Conservation (phyloP, 2,797 vertebrate genomes). For the Chelonia mydas region DNA sequence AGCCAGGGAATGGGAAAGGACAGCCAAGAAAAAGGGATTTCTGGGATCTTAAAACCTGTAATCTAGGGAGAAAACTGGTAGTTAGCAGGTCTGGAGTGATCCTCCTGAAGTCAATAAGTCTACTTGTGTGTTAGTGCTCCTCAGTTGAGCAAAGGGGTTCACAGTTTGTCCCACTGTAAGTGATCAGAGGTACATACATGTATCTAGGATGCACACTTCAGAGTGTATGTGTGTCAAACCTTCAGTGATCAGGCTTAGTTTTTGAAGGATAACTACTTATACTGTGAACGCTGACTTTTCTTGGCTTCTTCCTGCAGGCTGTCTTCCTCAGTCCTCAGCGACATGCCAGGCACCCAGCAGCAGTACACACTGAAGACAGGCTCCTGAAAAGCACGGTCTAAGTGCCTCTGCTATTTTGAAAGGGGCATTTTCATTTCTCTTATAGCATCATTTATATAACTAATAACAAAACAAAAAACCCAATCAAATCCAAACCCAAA, state of each 20-base stretch:
- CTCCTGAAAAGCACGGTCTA: rapidly evolving
- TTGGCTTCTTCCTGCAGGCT: neutral
- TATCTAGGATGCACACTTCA: rapidly evolving
- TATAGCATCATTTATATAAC: neutral
- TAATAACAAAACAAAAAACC: neutral
- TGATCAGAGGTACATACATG: neutral
- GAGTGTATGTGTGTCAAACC: neutral
- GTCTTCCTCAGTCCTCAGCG: neutral
- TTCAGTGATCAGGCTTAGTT: rapidly evolving
- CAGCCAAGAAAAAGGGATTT: neutral
- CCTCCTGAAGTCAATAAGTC: neutral
- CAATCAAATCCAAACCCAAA: neutral
- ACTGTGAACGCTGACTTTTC: neutral
- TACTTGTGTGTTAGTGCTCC: neutral
- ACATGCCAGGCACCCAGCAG: rapidly evolving
- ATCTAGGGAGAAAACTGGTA: neutral
- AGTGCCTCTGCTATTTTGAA: neutral
- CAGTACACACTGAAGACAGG: neutral
- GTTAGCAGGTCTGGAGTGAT: neutral
- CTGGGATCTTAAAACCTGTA: neutral
- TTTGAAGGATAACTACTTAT: neutral
- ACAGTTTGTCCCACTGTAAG: neutral
- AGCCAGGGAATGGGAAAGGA: neutral
- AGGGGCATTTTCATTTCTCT: neutral
- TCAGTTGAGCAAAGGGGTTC: neutral